phyloP scores from a whole-genome alignment of 2,113 vertebrate genomes.

The Pollachius pollachius region DNA sequence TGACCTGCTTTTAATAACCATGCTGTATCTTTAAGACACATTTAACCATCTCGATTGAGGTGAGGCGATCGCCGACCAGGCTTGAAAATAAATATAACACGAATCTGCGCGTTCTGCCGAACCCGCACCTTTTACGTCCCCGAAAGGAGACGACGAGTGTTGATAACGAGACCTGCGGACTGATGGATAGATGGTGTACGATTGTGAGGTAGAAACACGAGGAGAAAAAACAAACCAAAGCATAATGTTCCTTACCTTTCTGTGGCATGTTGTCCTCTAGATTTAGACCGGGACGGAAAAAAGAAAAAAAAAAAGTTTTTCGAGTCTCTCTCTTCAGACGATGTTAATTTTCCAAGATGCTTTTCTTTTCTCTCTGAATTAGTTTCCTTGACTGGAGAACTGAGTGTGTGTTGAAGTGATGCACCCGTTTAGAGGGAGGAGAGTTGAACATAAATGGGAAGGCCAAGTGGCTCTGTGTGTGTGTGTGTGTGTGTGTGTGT shows the following conservation, averaged over 20 bases:
- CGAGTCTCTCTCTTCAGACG: not conserved
- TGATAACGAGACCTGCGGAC: not conserved
- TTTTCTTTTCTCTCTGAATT: conserved; percentile 66
- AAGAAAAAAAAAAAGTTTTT: conserved; percentile 29
- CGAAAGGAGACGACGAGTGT: not conserved
- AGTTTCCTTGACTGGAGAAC: conserved; percentile 71
- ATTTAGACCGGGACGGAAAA: conserved; percentile 50
- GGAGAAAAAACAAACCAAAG: too few species aligned
- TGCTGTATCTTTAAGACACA: too few species aligned
- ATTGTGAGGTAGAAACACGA: not conserved
- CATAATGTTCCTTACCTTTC: conserved; percentile 83
- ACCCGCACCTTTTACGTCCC: too few species aligned
- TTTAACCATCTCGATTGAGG: too few species aligned
- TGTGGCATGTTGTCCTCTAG: conserved; percentile 83
- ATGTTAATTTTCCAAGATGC: conserved; percentile 59
- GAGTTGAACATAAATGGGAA: conserved; percentile 7
- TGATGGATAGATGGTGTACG: not conserved
- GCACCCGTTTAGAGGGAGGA: conserved; percentile 34
- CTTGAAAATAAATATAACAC: too few species aligned
- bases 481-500: conserved; percentile 3
- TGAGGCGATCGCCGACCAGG: too few species aligned
- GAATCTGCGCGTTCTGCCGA: too few species aligned
- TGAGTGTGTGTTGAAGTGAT: conserved; percentile 40
- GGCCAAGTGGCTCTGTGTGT: not conserved
- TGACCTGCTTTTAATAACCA: too few species aligned